Conservation (phyloP, 2,113 vertebrate species). For the Holacanthus passer region DNA sequence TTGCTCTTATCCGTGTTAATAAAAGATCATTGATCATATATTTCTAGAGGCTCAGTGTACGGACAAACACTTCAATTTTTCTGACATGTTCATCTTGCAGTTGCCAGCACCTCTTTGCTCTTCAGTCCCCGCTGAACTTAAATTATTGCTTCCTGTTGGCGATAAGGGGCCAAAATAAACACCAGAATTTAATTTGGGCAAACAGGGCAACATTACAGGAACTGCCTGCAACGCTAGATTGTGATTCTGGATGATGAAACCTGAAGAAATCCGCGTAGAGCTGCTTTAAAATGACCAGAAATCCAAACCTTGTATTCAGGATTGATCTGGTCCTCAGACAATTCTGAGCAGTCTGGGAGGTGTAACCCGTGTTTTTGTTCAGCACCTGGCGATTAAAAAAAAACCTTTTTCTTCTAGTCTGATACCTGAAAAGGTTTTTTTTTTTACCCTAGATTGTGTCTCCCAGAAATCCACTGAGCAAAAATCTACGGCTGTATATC, state of each 20-base stretch:
- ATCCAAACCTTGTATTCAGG: not conserved
- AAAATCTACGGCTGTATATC: not conserved
- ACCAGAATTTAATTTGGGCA: not conserved
- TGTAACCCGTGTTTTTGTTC: not conserved
- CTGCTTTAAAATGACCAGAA: conserved; percentile 8
- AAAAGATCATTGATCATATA: not conserved
- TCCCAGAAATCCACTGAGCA: conserved; percentile 4
- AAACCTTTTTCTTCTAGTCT: not conserved
- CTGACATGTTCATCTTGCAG: not conserved
- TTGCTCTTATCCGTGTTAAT: not conserved
- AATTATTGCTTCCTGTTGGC: not conserved
- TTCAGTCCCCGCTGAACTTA: not conserved
- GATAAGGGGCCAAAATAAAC: conserved; percentile 8
- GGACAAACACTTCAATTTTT: not conserved
- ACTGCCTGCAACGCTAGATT: not conserved
- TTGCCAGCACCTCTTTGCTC: not conserved
- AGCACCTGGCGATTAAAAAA: not conserved
- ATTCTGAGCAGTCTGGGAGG: not conserved
- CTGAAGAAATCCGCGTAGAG: not conserved
- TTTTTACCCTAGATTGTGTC: too few species aligned
- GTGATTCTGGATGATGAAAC: conserved; percentile 2
- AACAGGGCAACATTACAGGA: not conserved
- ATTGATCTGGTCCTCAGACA: not conserved
- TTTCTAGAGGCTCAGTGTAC: not conserved
- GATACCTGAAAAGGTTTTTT: too few species aligned